Evolutionary conservation across 2,797 vertebrate genomes (phyloP).

Genomic region (Pipistrellus kuhlii): DNA sequence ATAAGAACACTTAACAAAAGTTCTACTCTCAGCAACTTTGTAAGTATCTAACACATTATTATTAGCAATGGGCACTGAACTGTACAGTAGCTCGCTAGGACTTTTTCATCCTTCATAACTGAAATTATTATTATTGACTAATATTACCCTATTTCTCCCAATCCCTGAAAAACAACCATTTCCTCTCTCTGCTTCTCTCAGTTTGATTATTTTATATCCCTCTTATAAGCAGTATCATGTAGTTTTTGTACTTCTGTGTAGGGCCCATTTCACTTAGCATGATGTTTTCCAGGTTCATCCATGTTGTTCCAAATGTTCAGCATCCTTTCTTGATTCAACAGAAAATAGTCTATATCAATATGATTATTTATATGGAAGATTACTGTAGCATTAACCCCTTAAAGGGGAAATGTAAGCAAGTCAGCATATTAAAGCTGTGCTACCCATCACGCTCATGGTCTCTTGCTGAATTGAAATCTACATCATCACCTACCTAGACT

Average conservation of each 20-base stretch:
- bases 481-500: neutral
- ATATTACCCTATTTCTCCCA: neutral
- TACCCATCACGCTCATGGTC: neutral
- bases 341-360: neutral
- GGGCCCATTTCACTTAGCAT: neutral
- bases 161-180: neutral
- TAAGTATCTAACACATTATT: neutral
- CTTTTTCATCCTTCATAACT: neutral
- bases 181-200: neutral
- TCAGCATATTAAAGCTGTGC: neutral
- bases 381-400: neutral
- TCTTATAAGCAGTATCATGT: neutral
- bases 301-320: constrained; percentile 15
- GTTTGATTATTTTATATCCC: constrained; percentile 10
- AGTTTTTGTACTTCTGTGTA: neutral
- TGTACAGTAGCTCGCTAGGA: neutral
- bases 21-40: neutral
- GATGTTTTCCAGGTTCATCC: neutral
- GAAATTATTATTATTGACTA: too few species aligned
- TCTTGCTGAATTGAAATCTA: neutral
- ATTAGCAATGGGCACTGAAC: neutral
- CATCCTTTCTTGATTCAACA: neutral
- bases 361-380: constrained; percentile 1
- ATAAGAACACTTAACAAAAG: neutral
- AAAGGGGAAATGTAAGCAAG: neutral